Evolutionary conservation across 2,797 vertebrate species (phyloP).

Genomic region (Toxotes lorentzi): DNA sequence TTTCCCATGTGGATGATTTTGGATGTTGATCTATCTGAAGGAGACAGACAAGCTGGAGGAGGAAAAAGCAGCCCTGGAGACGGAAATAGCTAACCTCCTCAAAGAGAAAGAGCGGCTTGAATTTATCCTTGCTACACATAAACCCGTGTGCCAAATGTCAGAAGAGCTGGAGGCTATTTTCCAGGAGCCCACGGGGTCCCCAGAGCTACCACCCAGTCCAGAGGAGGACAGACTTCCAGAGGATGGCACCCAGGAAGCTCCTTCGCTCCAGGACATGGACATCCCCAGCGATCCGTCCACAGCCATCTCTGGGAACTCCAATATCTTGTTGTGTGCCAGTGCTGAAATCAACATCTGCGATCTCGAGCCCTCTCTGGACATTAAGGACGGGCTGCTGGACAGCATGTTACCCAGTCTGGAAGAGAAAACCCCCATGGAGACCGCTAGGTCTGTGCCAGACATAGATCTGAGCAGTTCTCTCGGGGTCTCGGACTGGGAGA

Average conservation of each 20-base stretch:
- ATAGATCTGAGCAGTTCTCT: constrained; percentile 95
- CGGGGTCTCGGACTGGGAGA: constrained; percentile 97
- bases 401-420: constrained; percentile 86
- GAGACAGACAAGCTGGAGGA: constrained; percentile 97
- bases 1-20: constrained; percentile 60
- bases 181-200: constrained; percentile 85
- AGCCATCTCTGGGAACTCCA: constrained; percentile 88
- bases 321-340: constrained; percentile 87
- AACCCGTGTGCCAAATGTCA: constrained; percentile 92
- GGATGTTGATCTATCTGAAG: constrained; percentile 80
- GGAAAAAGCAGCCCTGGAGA: constrained; percentile 92
- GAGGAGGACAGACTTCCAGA: constrained; percentile 80
- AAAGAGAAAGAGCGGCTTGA: constrained; percentile 98
- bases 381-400: constrained; percentile 93
- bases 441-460: constrained; percentile 96
- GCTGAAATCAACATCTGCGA: constrained; percentile 87
- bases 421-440: constrained; percentile 87
- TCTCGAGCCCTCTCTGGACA: constrained; percentile 88
- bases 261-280: constrained; percentile 86
- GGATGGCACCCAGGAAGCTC: constrained; percentile 80
- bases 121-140: constrained; percentile 93
- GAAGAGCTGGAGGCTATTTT: constrained; percentile 91
- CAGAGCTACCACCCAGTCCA: constrained; percentile 74
- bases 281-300: constrained; percentile 82
- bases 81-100: constrained; percentile 93